Percentiles rank a stretch among this genome's conserved stretches.
Conservation (phyloP, 2,113 vertebrate genomes). For the Saimiri boliviensis region DNA sequence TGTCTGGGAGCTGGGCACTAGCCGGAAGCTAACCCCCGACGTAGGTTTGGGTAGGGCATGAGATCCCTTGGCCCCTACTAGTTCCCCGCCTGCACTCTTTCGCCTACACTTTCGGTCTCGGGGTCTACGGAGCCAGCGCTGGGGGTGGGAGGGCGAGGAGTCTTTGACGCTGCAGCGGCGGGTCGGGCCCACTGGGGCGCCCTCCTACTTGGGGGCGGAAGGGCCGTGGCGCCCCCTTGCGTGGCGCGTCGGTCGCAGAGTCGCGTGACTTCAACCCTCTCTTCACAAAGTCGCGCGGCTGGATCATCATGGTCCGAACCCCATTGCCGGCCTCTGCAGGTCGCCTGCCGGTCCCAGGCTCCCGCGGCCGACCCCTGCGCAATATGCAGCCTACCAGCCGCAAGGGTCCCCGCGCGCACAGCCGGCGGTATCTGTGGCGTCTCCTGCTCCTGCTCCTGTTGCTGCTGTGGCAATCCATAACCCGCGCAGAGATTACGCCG, state of each 20-base stretch:
- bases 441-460: neutral
- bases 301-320: constrained; percentile 48
- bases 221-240: neutral
- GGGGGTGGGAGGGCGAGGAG: neutral
- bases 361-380: constrained; percentile 65
- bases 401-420: neutral
- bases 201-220: neutral
- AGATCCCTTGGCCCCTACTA: neutral
- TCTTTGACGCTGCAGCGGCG: neutral
- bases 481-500: neutral
- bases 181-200: neutral
- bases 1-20: neutral
- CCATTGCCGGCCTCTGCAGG: neutral
- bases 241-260: constrained; percentile 1
- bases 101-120: no score
- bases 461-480: neutral
- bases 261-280: constrained; percentile 12
- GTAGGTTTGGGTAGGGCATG: neutral
- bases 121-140: accelerated
- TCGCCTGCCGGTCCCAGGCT: constrained; percentile 74
- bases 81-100: neutral
- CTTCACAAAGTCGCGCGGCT: constrained; percentile 73
- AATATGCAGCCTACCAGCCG: neutral
- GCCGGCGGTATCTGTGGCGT: neutral
- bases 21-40: neutral